These are phyloP conservation scores for Eulimnadia texana DNA, from an alignment of 1,140 invertebrate genomes.

Conservation along the genomic window DNA sequence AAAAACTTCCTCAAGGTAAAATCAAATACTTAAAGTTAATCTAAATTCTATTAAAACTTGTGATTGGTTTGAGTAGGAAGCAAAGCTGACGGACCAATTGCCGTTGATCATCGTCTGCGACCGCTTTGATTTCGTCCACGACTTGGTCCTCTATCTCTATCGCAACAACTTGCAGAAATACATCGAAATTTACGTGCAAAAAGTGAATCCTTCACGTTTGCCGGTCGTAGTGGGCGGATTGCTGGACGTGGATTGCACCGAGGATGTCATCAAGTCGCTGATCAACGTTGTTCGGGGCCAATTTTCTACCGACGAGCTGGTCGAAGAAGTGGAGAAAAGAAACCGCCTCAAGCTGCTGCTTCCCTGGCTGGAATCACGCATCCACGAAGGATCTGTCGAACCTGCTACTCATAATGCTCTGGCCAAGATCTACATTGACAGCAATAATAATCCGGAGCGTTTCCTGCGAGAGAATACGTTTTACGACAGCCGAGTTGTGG, in stretches of 20 bases:
- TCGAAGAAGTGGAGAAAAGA: constrained; percentile 95
- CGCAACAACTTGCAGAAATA: constrained; percentile 97
- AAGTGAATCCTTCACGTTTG: constrained; percentile 93
- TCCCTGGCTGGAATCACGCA: constrained; percentile 91
- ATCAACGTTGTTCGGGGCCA: constrained; percentile 94
- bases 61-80: too few relatives aligned
- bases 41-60: constrained; percentile 19
- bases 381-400: constrained; percentile 91
- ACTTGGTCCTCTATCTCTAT: constrained; percentile 94
- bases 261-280: constrained; percentile 98
- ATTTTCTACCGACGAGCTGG: constrained; percentile 97
- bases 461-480: constrained; percentile 87
- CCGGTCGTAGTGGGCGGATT: constrained; percentile 96
- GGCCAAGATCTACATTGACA: constrained; percentile 99
- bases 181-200: constrained; percentile 99
- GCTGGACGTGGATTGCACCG: constrained; percentile 94
- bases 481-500: constrained; percentile 93
- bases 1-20: constrained; percentile 89
- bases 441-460: constrained; percentile 97
- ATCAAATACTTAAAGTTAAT: constrained; percentile 22
- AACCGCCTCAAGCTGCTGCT: constrained; percentile 88
- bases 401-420: constrained; percentile 97
- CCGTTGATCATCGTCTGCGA: constrained; percentile 99
- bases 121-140: constrained; percentile 98
- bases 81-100: constrained; percentile 91